phyloP scores from a whole-genome alignment of 1,140 invertebrate genomes.

The Drosophila sp. region DNA sequence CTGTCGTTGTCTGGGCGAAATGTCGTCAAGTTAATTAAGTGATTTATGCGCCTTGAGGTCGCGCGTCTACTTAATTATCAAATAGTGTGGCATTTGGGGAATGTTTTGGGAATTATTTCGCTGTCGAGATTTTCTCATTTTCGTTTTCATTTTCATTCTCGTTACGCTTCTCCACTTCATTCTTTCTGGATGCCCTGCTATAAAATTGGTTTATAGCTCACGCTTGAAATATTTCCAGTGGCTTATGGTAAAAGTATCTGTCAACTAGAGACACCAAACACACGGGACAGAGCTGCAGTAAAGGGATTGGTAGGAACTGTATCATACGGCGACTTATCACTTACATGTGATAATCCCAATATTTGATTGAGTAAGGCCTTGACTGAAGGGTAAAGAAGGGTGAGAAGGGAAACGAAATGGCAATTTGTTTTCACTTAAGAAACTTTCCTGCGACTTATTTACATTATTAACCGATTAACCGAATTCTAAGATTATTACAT shows the following conservation, averaged over 20 bases:
- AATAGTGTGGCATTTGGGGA: slow-evolving; percentile 80
- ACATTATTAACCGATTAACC: no score
- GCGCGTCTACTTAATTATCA: slow-evolving; percentile 82
- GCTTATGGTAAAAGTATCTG: slow-evolving; percentile 53
- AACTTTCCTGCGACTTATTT: no score
- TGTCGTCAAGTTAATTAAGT: slow-evolving; percentile 84
- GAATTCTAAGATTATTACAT: no score
- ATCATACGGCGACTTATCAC: background rate
- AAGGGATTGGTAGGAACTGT: slow-evolving; percentile 28
- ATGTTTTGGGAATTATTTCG: slow-evolving; percentile 73
- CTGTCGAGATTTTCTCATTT: slow-evolving; percentile 42
- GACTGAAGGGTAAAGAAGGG: no score
- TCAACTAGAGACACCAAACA: slow-evolving; percentile 34
- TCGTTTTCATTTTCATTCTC: slow-evolving; percentile 5
- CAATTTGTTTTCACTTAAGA: no score
- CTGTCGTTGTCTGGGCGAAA: slow-evolving; percentile 49
- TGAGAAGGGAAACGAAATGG: no score
- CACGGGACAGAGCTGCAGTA: slow-evolving; percentile 18
- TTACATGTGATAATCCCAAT: background rate
- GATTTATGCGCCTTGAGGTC: slow-evolving; percentile 80
- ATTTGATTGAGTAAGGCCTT: slow-evolving; percentile 1
- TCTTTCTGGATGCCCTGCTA: slow-evolving; percentile 35
- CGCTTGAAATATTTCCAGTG: slow-evolving; percentile 64
- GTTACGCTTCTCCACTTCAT: slow-evolving; percentile 3
- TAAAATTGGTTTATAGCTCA: slow-evolving; percentile 76